Evolutionary conservation across 2,113 vertebrate genomes (phyloP), one percentile per base, ranked within the genome.

Genomic region (Pangasianodon gigas): DNA sequence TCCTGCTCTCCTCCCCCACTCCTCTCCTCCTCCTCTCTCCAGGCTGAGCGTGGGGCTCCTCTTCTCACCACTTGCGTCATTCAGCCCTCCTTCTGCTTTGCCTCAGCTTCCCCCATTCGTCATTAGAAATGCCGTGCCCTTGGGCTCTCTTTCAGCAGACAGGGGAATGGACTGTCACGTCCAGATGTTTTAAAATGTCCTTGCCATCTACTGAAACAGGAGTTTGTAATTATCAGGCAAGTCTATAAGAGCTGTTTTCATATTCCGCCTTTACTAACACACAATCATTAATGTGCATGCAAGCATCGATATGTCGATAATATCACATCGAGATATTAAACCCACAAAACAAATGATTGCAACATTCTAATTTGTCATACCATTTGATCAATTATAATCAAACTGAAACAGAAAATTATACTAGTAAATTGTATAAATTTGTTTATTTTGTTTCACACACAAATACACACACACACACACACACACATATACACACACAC

Each of bases 21-120:
- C 29, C 24, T 58, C 90, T 46, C 46, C 44, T 80, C 71, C 84
- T 90, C 80, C 81, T 37, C 32, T 83, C 56, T 62, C 54, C 24
- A 54, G 56, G 44, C 80, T 58, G 58, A 87, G 67, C 52, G 21
- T 51, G 74, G 89, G 77, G 79, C 75, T 89, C 71, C 54, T 88
- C 82, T 80, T 58, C 89, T 85, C 85, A 54, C 75, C 86, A 85
- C n/a, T 62, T 91, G 81, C 48, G 65, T 91, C 90, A 89, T 87
- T 80, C 91, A 62, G 69, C 89, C 62, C 56, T 86, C 71, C 60
- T 48, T 71, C 74, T 54, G 56, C 77, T 3, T 87, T 93, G 92
- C 89, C 84, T 71, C 93, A 90, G 84, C 92, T 92, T 92, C 52
- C 85, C 26, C 77, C 51, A n/a, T 86, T 74, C 9, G 44, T 54